Evolutionary conservation across 2,797 vertebrate genomes (phyloP), one percentile per base, ranked within the genome.

Genomic region (Manis pentadactyla): DNA sequence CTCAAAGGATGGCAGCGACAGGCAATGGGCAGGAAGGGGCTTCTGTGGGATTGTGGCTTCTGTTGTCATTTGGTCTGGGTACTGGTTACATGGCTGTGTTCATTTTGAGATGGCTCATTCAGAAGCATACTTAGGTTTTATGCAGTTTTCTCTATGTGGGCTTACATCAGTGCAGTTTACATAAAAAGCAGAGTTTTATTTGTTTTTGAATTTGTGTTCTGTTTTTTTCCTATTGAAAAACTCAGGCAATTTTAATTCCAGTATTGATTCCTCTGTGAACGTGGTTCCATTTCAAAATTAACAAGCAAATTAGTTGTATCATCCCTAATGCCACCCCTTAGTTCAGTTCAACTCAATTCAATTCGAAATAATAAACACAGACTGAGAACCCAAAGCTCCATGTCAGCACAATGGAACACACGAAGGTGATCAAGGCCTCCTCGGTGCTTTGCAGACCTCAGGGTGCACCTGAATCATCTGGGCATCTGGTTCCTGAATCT

Each of bases 271-370:
- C 59, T 81, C 25, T 75, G 53, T 64, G 77, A 95, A 92, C 57
- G 59, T 21, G 23, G 74, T 37, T 94, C 53, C 12, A n/a, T 82
- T 90, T 93, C 55, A 93, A 73, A 94, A 86, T 69, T 27, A 87
- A 73, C 18, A 78, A 79, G 64, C 7, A 61, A 68, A 73, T 61
- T 66, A 46, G 2, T 39, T 53, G 23, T 37, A 42, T 21, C 25
- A 34, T 53, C 31, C 49, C 46, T 51, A 17, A 21, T 27, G 18
- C 27, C 42, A 82, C 68, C 13, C 1, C 57, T 83, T 49, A 39
- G 8, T 31, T 77, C 71, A 37, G 8, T 92, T 77, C n/a, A 42
- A 27, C 64, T 27, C 73, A n/a, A 63, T 71, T 73, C 11, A 34
- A 53, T 64, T 68, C 31, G 53, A 55, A 12, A 21, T 39, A 92